Conservation (phyloP, 1,140 invertebrate genomes). For the Aphelenchoides besseyi region DNA sequence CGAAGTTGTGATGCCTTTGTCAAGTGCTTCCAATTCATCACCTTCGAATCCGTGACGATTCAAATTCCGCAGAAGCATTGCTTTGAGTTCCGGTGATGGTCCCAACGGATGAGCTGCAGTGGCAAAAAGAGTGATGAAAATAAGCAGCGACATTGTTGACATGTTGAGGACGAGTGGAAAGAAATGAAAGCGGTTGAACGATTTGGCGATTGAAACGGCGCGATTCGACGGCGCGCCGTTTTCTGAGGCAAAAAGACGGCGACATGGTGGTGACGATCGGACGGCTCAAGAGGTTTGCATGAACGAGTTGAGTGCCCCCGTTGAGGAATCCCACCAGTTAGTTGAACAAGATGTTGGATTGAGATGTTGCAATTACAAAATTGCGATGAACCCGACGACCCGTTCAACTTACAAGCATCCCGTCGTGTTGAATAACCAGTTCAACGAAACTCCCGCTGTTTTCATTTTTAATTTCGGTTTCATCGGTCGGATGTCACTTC, state of each 20-base stretch:
- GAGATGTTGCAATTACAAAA: too few relatives aligned
- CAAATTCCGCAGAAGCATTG: constrained; percentile 14
- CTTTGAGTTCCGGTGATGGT: constrained; percentile 16
- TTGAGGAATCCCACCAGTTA: too few relatives aligned
- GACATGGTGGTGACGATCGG: too few relatives aligned
- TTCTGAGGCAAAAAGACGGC: background rate
- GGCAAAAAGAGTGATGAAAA: background rate
- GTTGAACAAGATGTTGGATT: too few relatives aligned
- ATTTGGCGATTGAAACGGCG: background rate
- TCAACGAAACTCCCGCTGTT: background rate
- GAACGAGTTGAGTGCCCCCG: background rate
- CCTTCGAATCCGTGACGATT: background rate
- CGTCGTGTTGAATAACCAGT: background rate
- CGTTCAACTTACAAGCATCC: background rate
- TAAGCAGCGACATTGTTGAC: background rate
- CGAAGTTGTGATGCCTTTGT: background rate
- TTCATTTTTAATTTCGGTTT: background rate
- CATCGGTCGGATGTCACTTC: background rate
- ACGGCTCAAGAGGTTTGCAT: background rate
- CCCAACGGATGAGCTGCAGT: background rate
- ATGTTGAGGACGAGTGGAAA: background rate
- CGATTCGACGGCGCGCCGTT: background rate
- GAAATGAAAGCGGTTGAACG: background rate
- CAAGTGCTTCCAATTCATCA: constrained; percentile 12
- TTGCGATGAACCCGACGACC: too few relatives aligned